A percentile compares a stretch with the other conserved stretches of the same genome.
Evolutionary conservation across 2,113 vertebrate species (phyloP).

Genomic region (Varanus komodoensis): DNA sequence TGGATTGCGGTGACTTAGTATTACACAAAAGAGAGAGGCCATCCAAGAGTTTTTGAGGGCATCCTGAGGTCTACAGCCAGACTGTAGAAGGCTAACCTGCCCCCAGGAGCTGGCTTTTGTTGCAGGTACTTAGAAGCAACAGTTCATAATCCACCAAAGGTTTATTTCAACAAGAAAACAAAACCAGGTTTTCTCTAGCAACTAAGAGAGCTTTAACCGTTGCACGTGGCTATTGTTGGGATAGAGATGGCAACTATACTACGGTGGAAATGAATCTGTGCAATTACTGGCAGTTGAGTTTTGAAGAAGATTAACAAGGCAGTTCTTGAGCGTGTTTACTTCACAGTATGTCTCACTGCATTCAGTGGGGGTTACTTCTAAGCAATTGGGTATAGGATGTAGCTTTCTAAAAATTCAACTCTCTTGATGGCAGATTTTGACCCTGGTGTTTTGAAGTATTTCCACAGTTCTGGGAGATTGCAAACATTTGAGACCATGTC

Average conservation of each 20-base stretch:
- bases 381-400: no score
- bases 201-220: not conserved
- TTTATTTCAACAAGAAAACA: not conserved
- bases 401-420: not conserved
- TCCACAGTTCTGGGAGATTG: not conserved
- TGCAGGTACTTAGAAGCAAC: not conserved
- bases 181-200: not conserved
- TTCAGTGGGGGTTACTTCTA: not conserved
- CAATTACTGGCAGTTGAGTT: not conserved
- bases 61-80: slow-evolving; percentile 18
- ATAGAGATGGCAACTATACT: not conserved
- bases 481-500: not conserved
- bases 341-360: not conserved
- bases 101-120: not conserved
- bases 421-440: not conserved
- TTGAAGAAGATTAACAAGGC: not conserved
- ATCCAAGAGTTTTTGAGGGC: slow-evolving; percentile 41
- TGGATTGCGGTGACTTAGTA: slow-evolving; percentile 44
- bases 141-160: not conserved
- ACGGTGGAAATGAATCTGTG: not conserved
- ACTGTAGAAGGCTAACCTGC: not conserved
- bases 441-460: not conserved
- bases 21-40: slow-evolving; percentile 65
- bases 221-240: not conserved
- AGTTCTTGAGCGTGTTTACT: not conserved